Evolutionary conservation across 2,797 vertebrate genomes (phyloP).

Genomic region (Coendou prehensilis): DNA sequence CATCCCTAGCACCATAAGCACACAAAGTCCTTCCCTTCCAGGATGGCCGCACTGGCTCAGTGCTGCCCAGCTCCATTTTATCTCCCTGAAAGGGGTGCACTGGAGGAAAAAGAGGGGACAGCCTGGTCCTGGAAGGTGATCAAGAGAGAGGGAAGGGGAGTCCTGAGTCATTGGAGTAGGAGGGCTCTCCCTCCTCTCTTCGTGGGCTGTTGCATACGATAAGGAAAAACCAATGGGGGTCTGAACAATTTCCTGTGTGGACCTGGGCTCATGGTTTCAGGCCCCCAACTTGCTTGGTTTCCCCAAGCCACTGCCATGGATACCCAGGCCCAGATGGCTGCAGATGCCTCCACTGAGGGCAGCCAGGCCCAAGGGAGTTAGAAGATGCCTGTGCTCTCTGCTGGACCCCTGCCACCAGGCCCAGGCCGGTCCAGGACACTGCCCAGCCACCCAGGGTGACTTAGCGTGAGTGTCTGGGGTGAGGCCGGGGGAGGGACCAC

Average conservation of each 20-base stretch:
- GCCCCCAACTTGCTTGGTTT: background rate
- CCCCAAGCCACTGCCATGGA: background rate
- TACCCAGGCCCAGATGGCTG: background rate
- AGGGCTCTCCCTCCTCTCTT: background rate
- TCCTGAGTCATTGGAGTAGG: background rate
- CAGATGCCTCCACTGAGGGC: background rate
- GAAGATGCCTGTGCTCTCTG: background rate
- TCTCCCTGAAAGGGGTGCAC: background rate
- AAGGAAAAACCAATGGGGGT: background rate
- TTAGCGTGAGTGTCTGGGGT: background rate
- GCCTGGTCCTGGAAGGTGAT: background rate
- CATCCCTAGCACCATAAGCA: background rate
- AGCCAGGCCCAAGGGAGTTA: background rate
- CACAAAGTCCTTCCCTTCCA: background rate
- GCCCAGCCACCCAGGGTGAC: background rate
- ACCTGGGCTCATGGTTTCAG: background rate
- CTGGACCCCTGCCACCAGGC: background rate
- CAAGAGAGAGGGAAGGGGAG: background rate
- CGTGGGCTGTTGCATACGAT: background rate
- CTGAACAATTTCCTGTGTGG: background rate
- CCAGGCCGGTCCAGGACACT: background rate
- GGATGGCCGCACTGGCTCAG: background rate
- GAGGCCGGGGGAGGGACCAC: conserved; percentile 4
- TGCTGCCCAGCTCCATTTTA: background rate
- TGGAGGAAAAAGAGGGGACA: background rate